Percentiles rank a stretch among this genome's conserved stretches.
Conservation (phyloP, 2,888 invertebrate genomes). For the Harpalus rubripes region DNA sequence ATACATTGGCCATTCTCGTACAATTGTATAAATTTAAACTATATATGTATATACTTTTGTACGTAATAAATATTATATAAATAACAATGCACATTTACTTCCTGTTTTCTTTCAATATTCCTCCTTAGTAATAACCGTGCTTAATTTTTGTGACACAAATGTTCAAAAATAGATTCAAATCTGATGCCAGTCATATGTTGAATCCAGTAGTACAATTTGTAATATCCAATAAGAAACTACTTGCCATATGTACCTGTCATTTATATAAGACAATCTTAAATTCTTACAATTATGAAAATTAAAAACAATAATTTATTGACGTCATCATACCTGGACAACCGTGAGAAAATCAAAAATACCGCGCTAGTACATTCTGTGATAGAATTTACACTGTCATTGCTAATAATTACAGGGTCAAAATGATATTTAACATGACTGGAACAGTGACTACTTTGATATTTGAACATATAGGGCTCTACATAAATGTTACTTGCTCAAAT, state of each 20-base stretch:
- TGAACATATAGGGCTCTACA: conserved; percentile 20
- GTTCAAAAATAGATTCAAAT: conserved; percentile 1
- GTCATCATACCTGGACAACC: conserved; percentile 63
- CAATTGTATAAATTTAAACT: background rate
- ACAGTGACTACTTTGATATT: conserved; percentile 34
- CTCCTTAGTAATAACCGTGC: background rate
- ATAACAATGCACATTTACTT: background rate
- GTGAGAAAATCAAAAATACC: conserved; percentile 66
- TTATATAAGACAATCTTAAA: conserved; percentile 24
- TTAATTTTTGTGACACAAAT: conserved; percentile 6
- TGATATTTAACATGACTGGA: conserved; percentile 56
- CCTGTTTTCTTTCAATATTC: background rate
- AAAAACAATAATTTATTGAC: conserved; percentile 50
- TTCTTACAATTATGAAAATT: conserved; percentile 41
- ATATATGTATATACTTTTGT: no score
- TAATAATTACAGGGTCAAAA: conserved; percentile 55
- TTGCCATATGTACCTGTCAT: background rate
- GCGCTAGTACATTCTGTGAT: conserved; percentile 53
- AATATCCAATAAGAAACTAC: background rate
- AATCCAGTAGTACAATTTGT: background rate
- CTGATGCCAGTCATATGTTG: background rate
- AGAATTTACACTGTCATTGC: conserved; percentile 50
- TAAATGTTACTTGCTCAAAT: conserved; percentile 33
- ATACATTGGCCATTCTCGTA: background rate
- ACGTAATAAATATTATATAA: no score